Evolutionary conservation across 1,140 invertebrate genomes (phyloP), one percentile per base, ranked within the genome.

Genomic region (Cyclargus thomasi): DNA sequence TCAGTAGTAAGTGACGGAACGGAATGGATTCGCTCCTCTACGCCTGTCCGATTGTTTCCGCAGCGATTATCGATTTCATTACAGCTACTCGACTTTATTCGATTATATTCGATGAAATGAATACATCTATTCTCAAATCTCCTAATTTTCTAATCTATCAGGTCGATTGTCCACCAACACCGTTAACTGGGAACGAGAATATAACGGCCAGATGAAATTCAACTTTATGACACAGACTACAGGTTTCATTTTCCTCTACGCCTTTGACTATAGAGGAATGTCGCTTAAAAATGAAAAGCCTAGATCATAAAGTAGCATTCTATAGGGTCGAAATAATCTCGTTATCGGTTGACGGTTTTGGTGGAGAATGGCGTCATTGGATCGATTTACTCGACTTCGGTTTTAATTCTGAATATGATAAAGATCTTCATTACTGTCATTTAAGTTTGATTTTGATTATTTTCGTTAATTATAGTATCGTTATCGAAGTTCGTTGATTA

Each of bases 11-110:
- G 65, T 64, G 67, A 76, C 74, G 76, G 73, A 79, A 81, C 74
- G 68, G 76, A 75, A 81, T 81, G 71, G 74, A 79, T 79, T 76
- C 59, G 67, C 62, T 70, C 70, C 71, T 75, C 72, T 72, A 80
- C 79, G 79, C 57, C 62, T 80, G 78, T 77, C 77, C 64, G 23
- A 72, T 73, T 68, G 70, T 65, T 72, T 76, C 73, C 69, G 76
- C 68, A 70, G 62, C 70, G 67, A 75, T 73, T 74, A 77, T 75
- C 71, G 74, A 76, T 76, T 77, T 47, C 23, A 62, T 68, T 65
- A 57, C 23, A 18, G 62, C 53, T 14, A 16, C 11, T 62, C 62
- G 53, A 55, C 36, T 67, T 63, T 64, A 64, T 53, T 39, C 63
- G 35, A 10, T 47, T 64, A 16, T 21, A 65, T 35, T 53, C 53